phyloP scores from a whole-genome alignment of 2,113 vertebrate species.

The Sitta europaea region DNA sequence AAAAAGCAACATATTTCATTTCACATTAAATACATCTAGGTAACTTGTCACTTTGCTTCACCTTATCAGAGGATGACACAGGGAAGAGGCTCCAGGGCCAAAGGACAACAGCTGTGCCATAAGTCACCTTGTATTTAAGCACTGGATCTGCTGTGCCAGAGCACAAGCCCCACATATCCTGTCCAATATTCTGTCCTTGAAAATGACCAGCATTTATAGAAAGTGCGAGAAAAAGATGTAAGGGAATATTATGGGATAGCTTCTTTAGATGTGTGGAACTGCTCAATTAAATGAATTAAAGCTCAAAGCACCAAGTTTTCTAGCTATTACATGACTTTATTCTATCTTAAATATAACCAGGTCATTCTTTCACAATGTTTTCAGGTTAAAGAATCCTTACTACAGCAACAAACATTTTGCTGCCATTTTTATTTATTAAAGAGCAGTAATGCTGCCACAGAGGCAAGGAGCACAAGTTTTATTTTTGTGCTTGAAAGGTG shows the following conservation, averaged over 20 bases:
- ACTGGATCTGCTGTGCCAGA: neutral
- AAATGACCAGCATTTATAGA: neutral
- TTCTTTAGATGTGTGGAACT: neutral
- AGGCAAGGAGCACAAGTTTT: neutral
- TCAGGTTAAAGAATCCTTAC: neutral
- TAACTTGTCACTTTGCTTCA: slow-evolving; percentile 25
- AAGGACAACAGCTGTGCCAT: neutral
- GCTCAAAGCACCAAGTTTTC: neutral
- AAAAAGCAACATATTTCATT: slow-evolving; percentile 52
- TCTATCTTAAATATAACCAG: neutral
- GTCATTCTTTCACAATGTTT: neutral
- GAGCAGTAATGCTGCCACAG: neutral
- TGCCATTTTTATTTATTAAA: neutral
- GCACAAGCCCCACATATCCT: neutral
- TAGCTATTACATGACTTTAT: neutral
- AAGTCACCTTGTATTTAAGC: neutral
- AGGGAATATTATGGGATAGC: neutral
- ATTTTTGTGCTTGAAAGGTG: neutral
- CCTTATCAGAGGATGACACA: neutral
- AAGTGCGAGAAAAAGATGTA: neutral
- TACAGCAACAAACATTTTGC: neutral
- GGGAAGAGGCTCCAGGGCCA: neutral
- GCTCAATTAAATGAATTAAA: neutral
- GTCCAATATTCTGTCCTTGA: neutral
- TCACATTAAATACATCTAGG: slow-evolving; percentile 38